Base-by-base conservation (phyloP, 2,888 invertebrate species). In the Ferdinandea cuprea region DNA sequence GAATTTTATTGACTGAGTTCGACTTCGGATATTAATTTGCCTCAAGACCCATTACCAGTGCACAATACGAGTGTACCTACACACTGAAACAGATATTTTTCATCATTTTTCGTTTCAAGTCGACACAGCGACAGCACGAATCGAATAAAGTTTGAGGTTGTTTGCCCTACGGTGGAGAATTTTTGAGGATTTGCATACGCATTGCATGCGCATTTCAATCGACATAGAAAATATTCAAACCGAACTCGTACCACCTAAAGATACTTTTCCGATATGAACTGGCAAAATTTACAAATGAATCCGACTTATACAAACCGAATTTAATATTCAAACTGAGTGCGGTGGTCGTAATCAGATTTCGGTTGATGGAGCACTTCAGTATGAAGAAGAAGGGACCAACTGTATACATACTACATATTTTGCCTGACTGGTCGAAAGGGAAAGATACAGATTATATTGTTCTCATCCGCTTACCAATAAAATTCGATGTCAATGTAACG, bases 321-420 rank as follows among this genome's bases (percentile, higher is more conserved):
- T 76, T 25, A 44, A 65, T 65, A 81, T 76, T 59, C 63, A 52
- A 52, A 69, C 56, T 58, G 80, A 71, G 69, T 81, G 50, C 54
- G 76, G 61, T 71, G 76, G 61, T 71, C 28, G 63, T 71, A 81
- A 81, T 76, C 63, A 65, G 58, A 81, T 76, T 76, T 58, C 17
- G 32, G 65, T 59, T 54, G 50, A 50, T 52, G 58, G 37, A 56
- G 52, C 50, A 30, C 61, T 48, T 25, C 37, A 19, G 58, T 19
- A 4, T 9, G 5, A n/a, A n/a, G n/a, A n/a, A n/a, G n/a, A n/a
- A n/a, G n/a, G n/a, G n/a, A n/a, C n/a, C n/a, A n/a, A n/a, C n/a
- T n/a, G n/a, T n/a, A n/a, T n/a, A n/a, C n/a, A n/a, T n/a, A n/a
- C n/a, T n/a, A n/a, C n/a, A n/a, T n/a, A n/a, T n/a, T n/a, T n/a